These are phyloP conservation scores for Zaprionus inermis DNA, from an alignment of 1,140 invertebrate species.

Conservation along the genomic window DNA sequence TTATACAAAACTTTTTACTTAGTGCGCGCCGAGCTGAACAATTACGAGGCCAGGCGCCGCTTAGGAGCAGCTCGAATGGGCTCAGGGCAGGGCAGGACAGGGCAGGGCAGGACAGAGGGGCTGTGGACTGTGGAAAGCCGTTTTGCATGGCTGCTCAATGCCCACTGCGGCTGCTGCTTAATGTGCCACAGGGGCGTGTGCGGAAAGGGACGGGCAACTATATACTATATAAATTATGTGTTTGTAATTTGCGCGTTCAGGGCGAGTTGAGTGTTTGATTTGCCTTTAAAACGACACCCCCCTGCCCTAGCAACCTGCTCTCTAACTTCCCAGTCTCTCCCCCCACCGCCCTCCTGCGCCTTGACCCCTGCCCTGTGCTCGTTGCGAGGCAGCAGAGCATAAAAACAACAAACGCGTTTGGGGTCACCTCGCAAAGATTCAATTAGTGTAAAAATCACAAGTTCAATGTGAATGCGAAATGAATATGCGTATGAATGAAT, in stretches of 20 bases:
- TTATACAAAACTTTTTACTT: conserved; percentile 81
- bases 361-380: no score
- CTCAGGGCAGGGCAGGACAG: neutral
- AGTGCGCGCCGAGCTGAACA: conserved; percentile 60
- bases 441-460: conserved; percentile 21
- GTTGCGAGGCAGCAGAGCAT: conserved; percentile 2
- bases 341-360: no score
- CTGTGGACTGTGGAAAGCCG: neutral
- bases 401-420: neutral
- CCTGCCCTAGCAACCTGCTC: no score
- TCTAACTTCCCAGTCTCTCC: neutral
- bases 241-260: conserved; percentile 50
- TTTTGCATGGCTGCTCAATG: conserved; percentile 38
- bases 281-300: conserved; percentile 48
- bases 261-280: conserved; percentile 46
- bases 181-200: neutral
- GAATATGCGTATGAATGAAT: neutral
- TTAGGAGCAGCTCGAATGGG: conserved; percentile 1
- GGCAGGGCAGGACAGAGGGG: neutral
- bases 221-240: conserved; percentile 73
- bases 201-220: neutral
- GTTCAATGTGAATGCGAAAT: neutral
- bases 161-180: conserved; percentile 25
- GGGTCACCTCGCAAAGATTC: conserved; percentile 22
- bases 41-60: conserved; percentile 58